Conservation (phyloP, 2,113 vertebrate genomes). For the Pipa parva region DNA sequence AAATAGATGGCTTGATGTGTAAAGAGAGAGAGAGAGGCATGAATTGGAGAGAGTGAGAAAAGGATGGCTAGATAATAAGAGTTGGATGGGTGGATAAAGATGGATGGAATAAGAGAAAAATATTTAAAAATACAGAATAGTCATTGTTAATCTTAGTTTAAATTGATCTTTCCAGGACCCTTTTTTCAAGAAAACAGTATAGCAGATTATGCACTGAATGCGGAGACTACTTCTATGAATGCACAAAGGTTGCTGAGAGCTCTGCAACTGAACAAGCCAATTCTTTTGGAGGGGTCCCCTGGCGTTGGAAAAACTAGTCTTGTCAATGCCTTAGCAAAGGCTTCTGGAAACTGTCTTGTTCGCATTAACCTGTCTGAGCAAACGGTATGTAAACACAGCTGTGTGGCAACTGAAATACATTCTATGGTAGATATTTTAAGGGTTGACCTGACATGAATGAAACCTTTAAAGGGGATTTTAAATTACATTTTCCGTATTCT, state of each 20-base stretch:
- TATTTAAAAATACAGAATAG: too few relatives aligned
- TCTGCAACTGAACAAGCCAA: constrained; percentile 82
- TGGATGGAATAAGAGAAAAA: too few relatives aligned
- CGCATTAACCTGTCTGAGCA: constrained; percentile 96
- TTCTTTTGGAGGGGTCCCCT: constrained; percentile 92
- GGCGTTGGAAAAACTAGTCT: constrained; percentile 97
- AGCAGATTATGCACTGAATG: constrained; percentile 80
- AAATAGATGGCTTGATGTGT: too few relatives aligned
- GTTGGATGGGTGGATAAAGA: too few relatives aligned
- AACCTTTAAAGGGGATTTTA: too few relatives aligned
- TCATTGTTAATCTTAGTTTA: too few relatives aligned
- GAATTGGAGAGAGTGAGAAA: too few relatives aligned
- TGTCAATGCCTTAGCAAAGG: constrained; percentile 86
- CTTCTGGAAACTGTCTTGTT: constrained; percentile 86
- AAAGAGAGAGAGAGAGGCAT: too few relatives aligned
- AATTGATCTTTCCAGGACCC: constrained; percentile 61
- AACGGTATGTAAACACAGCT: constrained; percentile 69
- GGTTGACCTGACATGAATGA: too few relatives aligned
- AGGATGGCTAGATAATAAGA: too few relatives aligned
- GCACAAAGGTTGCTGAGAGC: constrained; percentile 86
- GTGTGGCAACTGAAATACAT: neutral
- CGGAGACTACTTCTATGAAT: constrained; percentile 89
- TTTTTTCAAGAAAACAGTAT: constrained; percentile 59
- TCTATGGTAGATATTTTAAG: too few relatives aligned
- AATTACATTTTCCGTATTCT: too few relatives aligned